Evolutionary conservation across 2,797 vertebrate species (phyloP), one percentile per base, ranked within the genome.

Genomic region (Micromesistius poutassou): DNA sequence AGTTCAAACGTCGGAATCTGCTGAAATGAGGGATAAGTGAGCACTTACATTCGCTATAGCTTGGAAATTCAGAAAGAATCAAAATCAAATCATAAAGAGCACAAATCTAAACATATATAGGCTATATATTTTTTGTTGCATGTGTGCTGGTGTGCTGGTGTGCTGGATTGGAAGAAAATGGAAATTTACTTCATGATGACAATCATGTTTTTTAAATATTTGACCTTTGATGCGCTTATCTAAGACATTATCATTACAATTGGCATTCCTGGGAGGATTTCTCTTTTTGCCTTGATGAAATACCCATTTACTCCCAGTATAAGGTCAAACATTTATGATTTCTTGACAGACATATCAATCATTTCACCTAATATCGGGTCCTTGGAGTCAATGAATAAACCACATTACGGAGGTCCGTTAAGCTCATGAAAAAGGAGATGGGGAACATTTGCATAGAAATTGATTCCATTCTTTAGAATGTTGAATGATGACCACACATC

Each of bases 401-500:
- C 81, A 22, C 85, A 91, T 93, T 91, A 91, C 91, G 82, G 77
- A 81, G 86, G 93, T 91, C 84, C 85, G 87, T 91, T 93, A 91
- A 91, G 90, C 89, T 91, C 86, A 83, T 83, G 72, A 79, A 87
- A 90, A 86, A 74, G 14, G 85, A 89, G 85, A 92, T 86, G 86
- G 82, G 85, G 85, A 89, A 91, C 80, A 95, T 94, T 94, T 93
- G 91, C 94, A 95, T 94, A 94, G 93, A 94, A 93, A 95, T 94
- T 90, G 91, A 95, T 93, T 94, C 86, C 83, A 91, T 92, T 89
- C 87, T 80, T 81, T 85, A 82, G 85, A 90, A 91, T 91, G 78
- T 88, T 87, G 88, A 92, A 82, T 78, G 87, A 90, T 87, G 86
- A 84, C 82, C 82, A 81, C 83, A 84, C 89, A 91, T 93, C 92